Evolutionary conservation across 2,113 vertebrate genomes (phyloP).

Genomic region (Actenoides lindsayi): DNA sequence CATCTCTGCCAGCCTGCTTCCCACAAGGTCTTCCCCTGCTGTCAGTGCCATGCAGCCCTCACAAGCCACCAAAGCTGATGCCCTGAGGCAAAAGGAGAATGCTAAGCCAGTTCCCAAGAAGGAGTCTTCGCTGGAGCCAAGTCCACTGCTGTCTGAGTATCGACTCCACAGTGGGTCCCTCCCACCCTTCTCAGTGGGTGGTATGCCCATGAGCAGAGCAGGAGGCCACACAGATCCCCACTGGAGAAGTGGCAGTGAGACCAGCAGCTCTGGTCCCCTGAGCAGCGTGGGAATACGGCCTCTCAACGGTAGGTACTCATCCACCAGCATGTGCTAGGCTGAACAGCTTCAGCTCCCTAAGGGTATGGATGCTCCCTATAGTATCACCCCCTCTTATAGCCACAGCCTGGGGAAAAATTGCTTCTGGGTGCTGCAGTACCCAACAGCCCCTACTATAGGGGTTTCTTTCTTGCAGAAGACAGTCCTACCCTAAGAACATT

Average conservation of each 20-base stretch:
- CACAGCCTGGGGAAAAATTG: background rate
- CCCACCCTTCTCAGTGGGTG: constrained; percentile 55
- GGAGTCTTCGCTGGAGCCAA: background rate
- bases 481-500: background rate
- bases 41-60: constrained; percentile 33
- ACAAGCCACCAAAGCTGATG: constrained; percentile 37
- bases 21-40: constrained; percentile 69
- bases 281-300: constrained; percentile 70
- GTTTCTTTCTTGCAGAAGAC: background rate
- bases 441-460: background rate
- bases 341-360: background rate
- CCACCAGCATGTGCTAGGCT: background rate
- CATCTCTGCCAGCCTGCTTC: constrained; percentile 69
- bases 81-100: constrained; percentile 8
- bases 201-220: constrained; percentile 61
- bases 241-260: constrained; percentile 70
- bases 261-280: constrained; percentile 50
- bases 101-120: background rate
- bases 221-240: constrained; percentile 70
- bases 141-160: constrained; percentile 69
- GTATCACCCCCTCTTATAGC: background rate
- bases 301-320: constrained; percentile 80
- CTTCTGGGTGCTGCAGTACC: background rate
- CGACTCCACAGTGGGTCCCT: constrained; percentile 65
- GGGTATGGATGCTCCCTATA: background rate